Percentiles rank a stretch among this genome's conserved stretches.
Evolutionary conservation across 2,888 invertebrate species (phyloP).

Genomic region (Tanaodytes sp.): DNA sequence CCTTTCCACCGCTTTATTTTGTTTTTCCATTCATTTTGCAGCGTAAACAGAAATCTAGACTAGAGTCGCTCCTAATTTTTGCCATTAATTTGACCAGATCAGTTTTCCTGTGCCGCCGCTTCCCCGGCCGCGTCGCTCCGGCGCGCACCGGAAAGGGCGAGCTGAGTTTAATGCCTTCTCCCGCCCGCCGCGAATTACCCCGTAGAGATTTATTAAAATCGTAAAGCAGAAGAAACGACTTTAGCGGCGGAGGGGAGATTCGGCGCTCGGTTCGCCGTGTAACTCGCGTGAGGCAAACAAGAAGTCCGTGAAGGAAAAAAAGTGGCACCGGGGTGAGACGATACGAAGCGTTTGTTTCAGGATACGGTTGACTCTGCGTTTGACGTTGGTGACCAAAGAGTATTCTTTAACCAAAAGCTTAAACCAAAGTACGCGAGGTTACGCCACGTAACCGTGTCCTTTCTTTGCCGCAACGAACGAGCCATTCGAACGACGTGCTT

Average conservation of each 20-base stretch:
- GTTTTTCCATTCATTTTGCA: slow-evolving; percentile 38
- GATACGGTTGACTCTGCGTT: slow-evolving; percentile 54
- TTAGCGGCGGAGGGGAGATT: slow-evolving; percentile 58
- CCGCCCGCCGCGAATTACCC: slow-evolving; percentile 69
- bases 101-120: slow-evolving; percentile 33
- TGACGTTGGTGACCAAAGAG: slow-evolving; percentile 68
- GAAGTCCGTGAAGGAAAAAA: neutral
- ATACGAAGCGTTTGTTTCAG: slow-evolving; percentile 25
- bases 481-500: slow-evolving; percentile 50
- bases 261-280: slow-evolving; percentile 51
- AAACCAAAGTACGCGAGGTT: slow-evolving; percentile 61
- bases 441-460: slow-evolving; percentile 53
- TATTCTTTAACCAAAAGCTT: slow-evolving; percentile 66
- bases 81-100: slow-evolving; percentile 57
- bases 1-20: slow-evolving; percentile 3
- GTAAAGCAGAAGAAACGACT: slow-evolving; percentile 71
- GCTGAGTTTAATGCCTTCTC: slow-evolving; percentile 65
- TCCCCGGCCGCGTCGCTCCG: slow-evolving; percentile 13
- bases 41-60: slow-evolving; percentile 50
- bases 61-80: slow-evolving; percentile 55
- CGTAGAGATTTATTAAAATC: slow-evolving; percentile 72
- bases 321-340: neutral
- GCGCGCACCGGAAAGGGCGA: slow-evolving; percentile 40
- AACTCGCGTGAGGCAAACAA: slow-evolving; percentile 44
- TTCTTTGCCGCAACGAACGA: slow-evolving; percentile 32